These are phyloP conservation scores for Halictus rubicundus DNA, from an alignment of 1,140 invertebrate species.

Conservation along the genomic window DNA sequence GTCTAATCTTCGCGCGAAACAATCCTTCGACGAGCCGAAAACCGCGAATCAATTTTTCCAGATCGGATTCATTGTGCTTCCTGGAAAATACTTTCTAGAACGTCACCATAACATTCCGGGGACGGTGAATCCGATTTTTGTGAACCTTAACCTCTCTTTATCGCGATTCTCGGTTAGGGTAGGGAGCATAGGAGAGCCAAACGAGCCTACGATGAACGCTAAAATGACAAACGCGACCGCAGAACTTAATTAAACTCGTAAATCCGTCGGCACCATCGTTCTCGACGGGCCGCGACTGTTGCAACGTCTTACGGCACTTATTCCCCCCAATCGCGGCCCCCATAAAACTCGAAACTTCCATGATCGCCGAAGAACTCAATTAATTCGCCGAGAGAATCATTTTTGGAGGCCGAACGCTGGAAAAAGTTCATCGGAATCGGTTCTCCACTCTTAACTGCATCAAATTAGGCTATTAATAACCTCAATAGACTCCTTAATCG, in stretches of 20 bases:
- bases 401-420: too few relatives aligned
- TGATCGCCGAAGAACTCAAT: not conserved
- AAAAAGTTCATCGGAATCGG: too few relatives aligned
- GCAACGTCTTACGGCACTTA: constrained; percentile 66
- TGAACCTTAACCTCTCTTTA: constrained; percentile 9
- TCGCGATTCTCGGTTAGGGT: constrained; percentile 31
- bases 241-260: constrained; percentile 79
- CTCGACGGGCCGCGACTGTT: constrained; percentile 57
- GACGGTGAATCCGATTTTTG: too few relatives aligned
- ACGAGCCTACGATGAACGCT: constrained; percentile 72
- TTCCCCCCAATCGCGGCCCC: constrained; percentile 48
- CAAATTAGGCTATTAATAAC: too few relatives aligned
- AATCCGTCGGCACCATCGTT: constrained; percentile 67
- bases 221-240: constrained; percentile 78
- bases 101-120: too few relatives aligned
- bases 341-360: not conserved
- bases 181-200: constrained; percentile 59
- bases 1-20: not conserved
- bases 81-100: too few relatives aligned
- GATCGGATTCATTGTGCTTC: too few relatives aligned
- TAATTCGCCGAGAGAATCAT: not conserved
- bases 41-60: not conserved
- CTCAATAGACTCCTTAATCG: too few relatives aligned
- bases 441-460: too few relatives aligned
- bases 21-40: too few relatives aligned